Percentiles rank a stretch among this genome's conserved stretches.
phyloP scores from a whole-genome alignment of 2,888 invertebrate genomes.

The Cremastobaeus sp. region DNA sequence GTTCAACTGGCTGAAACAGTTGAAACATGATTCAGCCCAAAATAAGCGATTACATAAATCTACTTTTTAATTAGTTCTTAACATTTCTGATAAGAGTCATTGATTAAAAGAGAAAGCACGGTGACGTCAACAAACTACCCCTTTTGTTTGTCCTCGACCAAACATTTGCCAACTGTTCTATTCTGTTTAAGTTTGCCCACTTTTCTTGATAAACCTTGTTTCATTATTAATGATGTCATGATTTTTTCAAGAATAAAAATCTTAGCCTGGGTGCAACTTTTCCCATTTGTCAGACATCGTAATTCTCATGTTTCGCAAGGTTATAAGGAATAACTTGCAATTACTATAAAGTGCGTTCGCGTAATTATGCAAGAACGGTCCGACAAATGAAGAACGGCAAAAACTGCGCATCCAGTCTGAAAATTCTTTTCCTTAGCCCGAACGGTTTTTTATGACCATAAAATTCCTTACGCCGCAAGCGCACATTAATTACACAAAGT shows the following conservation, averaged over 20 bases:
- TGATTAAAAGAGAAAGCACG: constrained; percentile 51
- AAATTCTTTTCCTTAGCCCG: constrained; percentile 15
- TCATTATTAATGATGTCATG: constrained; percentile 22
- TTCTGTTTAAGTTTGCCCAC: constrained; percentile 35
- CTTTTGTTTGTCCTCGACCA: constrained; percentile 56
- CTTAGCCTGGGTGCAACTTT: constrained; percentile 1
- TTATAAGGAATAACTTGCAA: too few relatives aligned
- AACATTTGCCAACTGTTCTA: constrained; percentile 24
- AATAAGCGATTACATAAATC: too few relatives aligned
- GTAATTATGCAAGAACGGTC: background rate
- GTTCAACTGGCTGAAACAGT: too few relatives aligned
- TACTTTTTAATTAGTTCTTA: constrained; percentile 39
- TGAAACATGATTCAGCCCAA: too few relatives aligned
- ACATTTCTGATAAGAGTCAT: constrained; percentile 56
- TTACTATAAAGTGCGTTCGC: background rate
- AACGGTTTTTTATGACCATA: constrained; percentile 41
- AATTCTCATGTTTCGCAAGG: background rate
- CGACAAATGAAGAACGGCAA: background rate
- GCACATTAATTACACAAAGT: constrained; percentile 70
- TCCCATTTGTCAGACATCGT: background rate
- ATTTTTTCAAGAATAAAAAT: constrained; percentile 14
- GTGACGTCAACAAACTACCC: constrained; percentile 11
- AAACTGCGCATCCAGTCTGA: background rate
- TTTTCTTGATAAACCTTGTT: constrained; percentile 31
- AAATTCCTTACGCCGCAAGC: constrained; percentile 40